phyloP scores from a whole-genome alignment of 2,113 vertebrate genomes.

The Suricata suricatta region DNA sequence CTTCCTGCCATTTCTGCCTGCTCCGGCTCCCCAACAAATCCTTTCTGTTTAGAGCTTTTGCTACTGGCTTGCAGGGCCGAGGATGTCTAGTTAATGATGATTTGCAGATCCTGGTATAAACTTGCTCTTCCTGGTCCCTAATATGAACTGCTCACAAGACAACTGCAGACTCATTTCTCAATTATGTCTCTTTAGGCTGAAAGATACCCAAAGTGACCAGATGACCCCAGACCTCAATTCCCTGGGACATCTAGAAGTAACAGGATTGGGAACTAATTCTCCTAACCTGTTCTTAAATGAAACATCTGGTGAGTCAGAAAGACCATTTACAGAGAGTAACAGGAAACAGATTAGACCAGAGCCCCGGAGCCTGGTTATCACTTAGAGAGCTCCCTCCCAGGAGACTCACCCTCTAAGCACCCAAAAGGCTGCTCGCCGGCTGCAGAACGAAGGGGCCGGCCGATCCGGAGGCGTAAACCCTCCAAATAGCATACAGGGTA shows the following conservation, averaged over 20 bases:
- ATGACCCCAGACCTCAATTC: neutral
- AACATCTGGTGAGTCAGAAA: neutral
- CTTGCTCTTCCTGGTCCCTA: neutral
- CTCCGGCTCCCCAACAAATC: neutral
- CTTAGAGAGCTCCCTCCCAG: neutral
- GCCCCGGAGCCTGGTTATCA: neutral
- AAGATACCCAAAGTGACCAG: neutral
- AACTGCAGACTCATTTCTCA: neutral
- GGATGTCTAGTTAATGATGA: neutral
- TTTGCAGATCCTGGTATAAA: neutral
- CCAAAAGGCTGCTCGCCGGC: neutral
- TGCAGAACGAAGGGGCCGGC: neutral
- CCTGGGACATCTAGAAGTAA: neutral
- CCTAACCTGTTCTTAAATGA: neutral
- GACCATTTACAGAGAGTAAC: neutral
- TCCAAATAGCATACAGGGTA: neutral
- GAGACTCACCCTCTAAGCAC: neutral
- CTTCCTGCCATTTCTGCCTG: neutral
- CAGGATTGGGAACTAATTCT: slow-evolving; percentile 35
- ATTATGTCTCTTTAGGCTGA: neutral
- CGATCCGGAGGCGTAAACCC: rapidly evolving
- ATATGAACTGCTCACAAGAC: neutral
- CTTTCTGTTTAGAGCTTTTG: neutral
- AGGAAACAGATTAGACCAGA: neutral
- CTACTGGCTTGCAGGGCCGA: neutral